Evolutionary conservation across 2,888 invertebrate species (phyloP), one percentile per base, ranked within the genome.

Genomic region (Agrotis puta): DNA sequence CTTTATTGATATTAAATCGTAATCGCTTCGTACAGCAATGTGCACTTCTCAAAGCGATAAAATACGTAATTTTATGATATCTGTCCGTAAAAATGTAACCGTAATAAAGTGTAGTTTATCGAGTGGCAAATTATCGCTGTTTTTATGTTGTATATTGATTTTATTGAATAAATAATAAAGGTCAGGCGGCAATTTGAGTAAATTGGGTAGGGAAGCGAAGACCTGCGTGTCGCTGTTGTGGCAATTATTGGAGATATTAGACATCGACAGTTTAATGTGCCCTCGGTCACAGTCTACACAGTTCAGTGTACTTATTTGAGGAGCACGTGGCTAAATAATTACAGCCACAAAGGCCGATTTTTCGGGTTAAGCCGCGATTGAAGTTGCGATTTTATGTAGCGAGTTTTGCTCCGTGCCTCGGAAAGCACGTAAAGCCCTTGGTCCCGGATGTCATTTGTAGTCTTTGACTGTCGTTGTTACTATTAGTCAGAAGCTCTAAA

Each of bases 81-180:
- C 61, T 65, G 57, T 47, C 48, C 78, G 59, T 83, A 79, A 84
- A 73, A 85, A 80, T 72, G 74, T 69, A 70, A 70, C 70, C 81
- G 77, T 83, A 85, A 85, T 87, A 80, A 83, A 82, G 61, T 47
- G 63, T 58, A 77, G 67, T 88, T 87, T 88, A 87, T 89, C 74
- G 86, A 71, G 84, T 85, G 85, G 75, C 79, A 89, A 87, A 88
- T 89, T 86, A 83, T 78, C 64, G 47, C 14, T 64, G 67, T 79
- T 82, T 82, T 79, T 83, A 74, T 70, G 72, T 71, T 74, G 50
- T 64, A 51, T 73, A 81, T 83, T 70, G 76, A 80, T 79, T 83
- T 76, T 71, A 67, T 73, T 64, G 61, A 54, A 51, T 50, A 64
- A 43, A 45, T 50, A n/a, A 59, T 39, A 62, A 64, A 73, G 64